These are phyloP conservation scores for Hydrozoanthus tunicans DNA, from an alignment of 64 coral and sea anemone genomes.

Conservation along the genomic window DNA sequence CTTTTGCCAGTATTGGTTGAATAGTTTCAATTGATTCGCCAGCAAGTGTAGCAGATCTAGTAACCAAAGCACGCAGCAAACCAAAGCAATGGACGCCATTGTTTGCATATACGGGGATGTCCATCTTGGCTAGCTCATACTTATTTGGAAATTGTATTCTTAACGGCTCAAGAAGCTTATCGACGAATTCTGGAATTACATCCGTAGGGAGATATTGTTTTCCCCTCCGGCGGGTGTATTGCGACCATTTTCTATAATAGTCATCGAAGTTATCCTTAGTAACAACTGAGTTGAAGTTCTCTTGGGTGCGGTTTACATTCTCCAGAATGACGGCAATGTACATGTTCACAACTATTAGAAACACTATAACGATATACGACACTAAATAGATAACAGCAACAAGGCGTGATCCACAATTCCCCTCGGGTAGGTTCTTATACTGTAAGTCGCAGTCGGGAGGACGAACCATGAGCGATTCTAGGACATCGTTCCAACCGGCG, in stretches of 20 bases:
- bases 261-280: conserved; percentile 80
- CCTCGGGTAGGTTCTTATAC: conserved; percentile 53
- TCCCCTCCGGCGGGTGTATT: conserved; percentile 51
- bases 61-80: conserved; percentile 65
- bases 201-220: conserved; percentile 69
- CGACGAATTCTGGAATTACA: conserved; percentile 72
- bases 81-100: conserved; percentile 69
- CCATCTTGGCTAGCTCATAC: conserved; percentile 67
- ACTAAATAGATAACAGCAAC: conserved; percentile 69
- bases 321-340: conserved; percentile 84
- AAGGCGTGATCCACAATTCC: conserved; percentile 73
- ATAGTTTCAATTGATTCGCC: conserved; percentile 39
- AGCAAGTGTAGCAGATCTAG: conserved; percentile 13
- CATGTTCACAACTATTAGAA: conserved; percentile 82
- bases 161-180: conserved; percentile 63
- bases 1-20: conserved; percentile 22
- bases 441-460: conserved; percentile 74
- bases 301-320: conserved; percentile 70
- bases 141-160: conserved; percentile 60
- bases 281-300: conserved; percentile 58
- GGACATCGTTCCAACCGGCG: conserved; percentile 89
- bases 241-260: conserved; percentile 81
- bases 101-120: conserved; percentile 55
- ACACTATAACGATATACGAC: conserved; percentile 73
- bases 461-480: conserved; percentile 76